Base-by-base conservation (phyloP, 2,888 invertebrate species). In the Campoplex nolae region DNA sequence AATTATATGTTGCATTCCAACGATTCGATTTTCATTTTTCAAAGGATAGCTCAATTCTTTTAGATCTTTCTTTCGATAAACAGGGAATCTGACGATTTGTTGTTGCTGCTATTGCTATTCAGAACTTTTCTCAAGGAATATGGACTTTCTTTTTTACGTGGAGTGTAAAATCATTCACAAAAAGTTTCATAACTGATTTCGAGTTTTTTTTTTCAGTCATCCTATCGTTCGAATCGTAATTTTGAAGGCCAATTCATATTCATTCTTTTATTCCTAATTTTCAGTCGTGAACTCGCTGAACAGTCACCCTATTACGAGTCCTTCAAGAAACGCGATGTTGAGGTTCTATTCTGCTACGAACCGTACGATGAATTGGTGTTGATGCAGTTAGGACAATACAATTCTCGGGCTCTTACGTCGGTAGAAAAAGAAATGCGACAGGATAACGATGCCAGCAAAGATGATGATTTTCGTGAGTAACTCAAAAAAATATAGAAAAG, bases 321-420 rank as follows among this genome's bases (percentile, higher is more conserved):
- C 16, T 95, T 99, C 23, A 98, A 98, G 93, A 97, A 97, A 92
- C 97, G 97, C 76, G 97, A 98, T 90, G 96, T 97, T 7, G 98
- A 99, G 95, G 99, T 99, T 0, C 94, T 99, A 18, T 99, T 99
- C 95, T 98, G 99, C 92, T 99, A 98, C 92, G 99, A 99, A 93
- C 97, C 98, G n/a, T 99, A 99, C 91, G 99, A 99, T 94, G 99
- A 99, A 94, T 95, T 99, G 78, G 98, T 99, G 3, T 95, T 99
- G 32, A 96, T 98, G 96, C 98, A 99, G 92, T 95, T 99, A 82
- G 96, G 97, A 87, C 96, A 97, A 93, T 99, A 97, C 93, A 97
- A 97, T 88, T 96, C 96, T 71, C 96, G 96, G 90, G 95, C 95
- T 85, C 95, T 99, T 8, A 96, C 97, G 3, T 99, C 99, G 0